Evolutionary conservation across 1,140 invertebrate genomes (phyloP), one percentile per base, ranked within the genome.

Genomic region (Drosophila jambulina): DNA sequence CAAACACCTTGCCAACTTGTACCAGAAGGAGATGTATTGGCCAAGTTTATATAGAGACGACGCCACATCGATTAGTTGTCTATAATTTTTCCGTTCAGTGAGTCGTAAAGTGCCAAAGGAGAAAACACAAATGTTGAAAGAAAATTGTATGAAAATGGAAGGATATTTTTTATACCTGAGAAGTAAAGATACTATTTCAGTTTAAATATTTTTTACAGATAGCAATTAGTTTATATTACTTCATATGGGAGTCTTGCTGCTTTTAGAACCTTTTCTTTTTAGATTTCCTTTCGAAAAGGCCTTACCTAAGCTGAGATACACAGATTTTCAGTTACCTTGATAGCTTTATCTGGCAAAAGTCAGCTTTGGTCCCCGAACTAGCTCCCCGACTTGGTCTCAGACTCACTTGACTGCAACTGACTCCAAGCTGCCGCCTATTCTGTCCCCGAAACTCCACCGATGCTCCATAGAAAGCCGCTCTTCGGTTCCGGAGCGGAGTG

Each of bases 71-170:
- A 92, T 92, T 92, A 92, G 91, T 75, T 88, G 85, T 72, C 86
- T 85, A 92, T 91, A 91, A 92, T 92, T 92, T 92, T 92, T 86
- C 91, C 82, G 82, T 92, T 92, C 91, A 92, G 56, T 92, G 91
- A 91, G 56, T 77, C 74, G 76, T 45, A 78, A 92, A 82, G 75
- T 63, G 61, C 21, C 48, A 75, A 75, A 58, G 43, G 29, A 48
- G 38, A 17, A 68, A 45, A 29, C 21, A 32, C 23, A 29, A 54
- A 38, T 36, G 1, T 0, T 19, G 13, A 53, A 43, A 21, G 32
- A 25, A 43, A 51, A 69, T 15, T 42, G 15, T 29, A 15, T 0
- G 5, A 42, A 34, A 63, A 29, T 62, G 4, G n/a, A 13, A 7
- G 2, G 15, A 9, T 10, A 63, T 36, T 56, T 6, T 15, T 25